Evolutionary conservation across 2,797 vertebrate species (phyloP), one percentile per base, ranked within the genome.

Genomic region (Pachyuromys duprasi): DNA sequence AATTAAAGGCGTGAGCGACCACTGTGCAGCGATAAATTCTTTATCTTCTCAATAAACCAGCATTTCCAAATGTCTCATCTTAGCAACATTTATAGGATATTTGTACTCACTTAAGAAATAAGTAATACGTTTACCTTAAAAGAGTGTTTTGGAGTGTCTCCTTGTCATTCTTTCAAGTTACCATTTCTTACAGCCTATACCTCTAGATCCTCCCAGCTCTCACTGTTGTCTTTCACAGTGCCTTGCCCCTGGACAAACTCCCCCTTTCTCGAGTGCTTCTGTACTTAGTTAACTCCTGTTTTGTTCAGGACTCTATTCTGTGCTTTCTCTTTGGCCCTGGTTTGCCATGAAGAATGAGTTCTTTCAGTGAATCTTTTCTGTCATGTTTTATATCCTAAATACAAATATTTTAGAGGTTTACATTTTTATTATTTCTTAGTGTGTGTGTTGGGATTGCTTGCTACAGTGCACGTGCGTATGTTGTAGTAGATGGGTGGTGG

Each of bases 351-450:
- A 82, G 49, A 91, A 93, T 93, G 72, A 24, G 8, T 95, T 96
- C 96, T 90, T 70, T 93, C 49, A 78, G 31, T 91, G 91, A 93
- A 86, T 93, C 42, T 86, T 53, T 93, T 95, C 55, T 74, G 8
- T 92, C 69, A 86, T 72, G 69, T 93, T 94, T 92, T 81, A 49
- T 95, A 67, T 86, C 8, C 79, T 86, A 79, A 92, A 33, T 86
- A 82, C 63, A 39, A 91, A 20, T 53, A 8, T 55, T 55, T 82
- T 18, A 83, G 55, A 92, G 7, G 62, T 67, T 45, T 84, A 62
- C 39, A 42, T 62, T 62, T 55, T 81, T 62, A 26, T 28, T 42
- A 42, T 75, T 14, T 39, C 79, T 62, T n/a, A 57, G 24, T 55
- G 17, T 36, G 53, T 24, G 49, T 80, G 33, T 18, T 82, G 57